These are phyloP conservation scores for Eupithecia dodoneata DNA, from an alignment of 2,888 invertebrate species.

Conservation along the genomic window DNA sequence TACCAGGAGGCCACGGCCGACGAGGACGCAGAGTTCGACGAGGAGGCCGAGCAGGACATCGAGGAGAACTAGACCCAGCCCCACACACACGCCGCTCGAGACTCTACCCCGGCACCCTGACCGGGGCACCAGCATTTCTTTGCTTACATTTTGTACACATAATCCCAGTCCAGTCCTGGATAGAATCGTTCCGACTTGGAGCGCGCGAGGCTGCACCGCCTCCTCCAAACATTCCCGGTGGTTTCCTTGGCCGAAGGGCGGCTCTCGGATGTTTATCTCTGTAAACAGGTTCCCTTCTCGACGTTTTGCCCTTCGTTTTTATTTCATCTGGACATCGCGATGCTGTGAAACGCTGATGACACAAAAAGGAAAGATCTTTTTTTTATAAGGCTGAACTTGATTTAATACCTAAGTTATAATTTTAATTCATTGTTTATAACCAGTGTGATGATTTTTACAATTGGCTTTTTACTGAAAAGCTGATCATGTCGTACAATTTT, in stretches of 20 bases:
- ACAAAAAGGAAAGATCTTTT: slow-evolving; percentile 78
- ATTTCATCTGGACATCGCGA: slow-evolving; percentile 56
- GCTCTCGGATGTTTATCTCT: slow-evolving; percentile 74
- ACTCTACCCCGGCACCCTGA: slow-evolving; percentile 47
- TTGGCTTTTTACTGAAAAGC: slow-evolving; percentile 74
- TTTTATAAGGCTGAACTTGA: slow-evolving; percentile 83
- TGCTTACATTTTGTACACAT: slow-evolving; percentile 71
- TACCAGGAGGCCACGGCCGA: slow-evolving; percentile 96
- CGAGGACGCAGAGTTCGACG: slow-evolving; percentile 92
- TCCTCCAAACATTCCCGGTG: slow-evolving; percentile 77
- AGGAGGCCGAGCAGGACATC: slow-evolving; percentile 89
- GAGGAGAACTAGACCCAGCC: slow-evolving; percentile 82
- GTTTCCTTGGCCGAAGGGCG: slow-evolving; percentile 76
- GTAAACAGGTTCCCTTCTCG: slow-evolving; percentile 69
- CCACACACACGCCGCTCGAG: slow-evolving; percentile 48
- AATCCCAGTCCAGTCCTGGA: slow-evolving; percentile 59
- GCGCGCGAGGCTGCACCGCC: slow-evolving; percentile 52
- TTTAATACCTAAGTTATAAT: slow-evolving; percentile 80
- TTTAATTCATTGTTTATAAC: slow-evolving; percentile 75
- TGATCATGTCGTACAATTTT: slow-evolving; percentile 73
- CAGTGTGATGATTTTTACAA: slow-evolving; percentile 70
- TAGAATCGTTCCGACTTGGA: slow-evolving; percentile 59
- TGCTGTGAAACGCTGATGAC: slow-evolving; percentile 71
- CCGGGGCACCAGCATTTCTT: slow-evolving; percentile 59
- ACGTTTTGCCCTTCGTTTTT: slow-evolving; percentile 72